Percentiles rank a stretch among this genome's conserved stretches.
These are phyloP conservation scores for Chloromyia formosa DNA, from an alignment of 2,888 invertebrate genomes.

Conservation along the genomic window DNA sequence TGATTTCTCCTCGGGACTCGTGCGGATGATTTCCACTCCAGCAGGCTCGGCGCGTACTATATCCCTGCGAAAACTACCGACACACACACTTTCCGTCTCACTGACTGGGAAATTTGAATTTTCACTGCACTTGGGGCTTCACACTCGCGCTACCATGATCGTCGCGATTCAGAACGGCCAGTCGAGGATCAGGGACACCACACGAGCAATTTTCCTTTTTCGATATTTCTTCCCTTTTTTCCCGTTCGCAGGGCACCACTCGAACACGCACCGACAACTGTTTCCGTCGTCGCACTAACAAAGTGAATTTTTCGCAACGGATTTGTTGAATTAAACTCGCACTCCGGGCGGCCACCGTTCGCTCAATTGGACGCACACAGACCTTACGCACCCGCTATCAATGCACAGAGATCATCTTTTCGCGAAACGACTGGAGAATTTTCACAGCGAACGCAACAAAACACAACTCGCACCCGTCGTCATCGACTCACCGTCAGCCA, in stretches of 20 bases:
- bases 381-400: not conserved
- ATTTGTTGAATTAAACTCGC: conserved; percentile 31
- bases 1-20: not conserved
- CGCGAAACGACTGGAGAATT: not conserved
- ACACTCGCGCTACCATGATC: not conserved
- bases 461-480: conserved; percentile 43
- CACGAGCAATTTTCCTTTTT: not conserved
- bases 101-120: not conserved
- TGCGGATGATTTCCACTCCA: not conserved
- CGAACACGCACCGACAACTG: conserved; percentile 13
- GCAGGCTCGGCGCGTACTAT: conserved; percentile 3
- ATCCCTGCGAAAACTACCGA: not conserved
- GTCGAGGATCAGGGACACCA: not conserved
- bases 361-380: not conserved
- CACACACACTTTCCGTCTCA: not conserved
- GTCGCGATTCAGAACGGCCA: conserved; percentile 10
- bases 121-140: not conserved
- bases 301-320: conserved; percentile 4
- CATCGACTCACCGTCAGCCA: conserved; percentile 36
- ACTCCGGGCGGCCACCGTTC: not conserved
- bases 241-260: not conserved
- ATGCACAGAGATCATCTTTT: not conserved
- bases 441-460: conserved; percentile 34
- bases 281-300: conserved; percentile 13
- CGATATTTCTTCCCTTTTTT: conserved; percentile 1